A percentile compares a stretch with the other conserved stretches of the same genome.
These are phyloP conservation scores for Ctena decussata DNA, from an alignment of 2,888 invertebrate genomes.

Conservation along the genomic window DNA sequence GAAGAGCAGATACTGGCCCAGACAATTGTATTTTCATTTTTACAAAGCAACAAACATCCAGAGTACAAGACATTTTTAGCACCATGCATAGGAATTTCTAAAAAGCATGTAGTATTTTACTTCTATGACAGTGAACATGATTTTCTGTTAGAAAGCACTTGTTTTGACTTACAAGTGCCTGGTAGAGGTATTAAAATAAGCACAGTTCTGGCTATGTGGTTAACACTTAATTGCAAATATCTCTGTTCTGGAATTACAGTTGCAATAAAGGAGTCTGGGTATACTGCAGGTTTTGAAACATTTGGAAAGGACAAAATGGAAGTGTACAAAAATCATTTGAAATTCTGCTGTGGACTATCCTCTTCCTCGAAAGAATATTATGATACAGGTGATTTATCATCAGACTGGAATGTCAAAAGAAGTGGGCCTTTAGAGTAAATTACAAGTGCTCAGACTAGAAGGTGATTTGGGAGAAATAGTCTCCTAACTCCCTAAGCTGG, in stretches of 20 bases:
- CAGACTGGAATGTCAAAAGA: not conserved
- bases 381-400: not conserved
- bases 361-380: not conserved
- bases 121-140: constrained; percentile 19
- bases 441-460: too few species aligned
- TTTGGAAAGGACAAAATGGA: constrained; percentile 4
- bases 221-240: not conserved
- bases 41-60: not conserved
- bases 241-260: not conserved
- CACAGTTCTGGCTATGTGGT: not conserved
- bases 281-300: not conserved
- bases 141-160: constrained; percentile 15
- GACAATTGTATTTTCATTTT: not conserved
- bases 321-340: not conserved
- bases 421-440: constrained; percentile 1
- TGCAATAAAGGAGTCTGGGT: not conserved
- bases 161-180: not conserved
- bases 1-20: not conserved
- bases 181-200: not conserved
- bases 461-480: too few species aligned
- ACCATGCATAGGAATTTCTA: constrained; percentile 10
- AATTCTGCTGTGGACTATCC: not conserved
- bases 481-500: too few species aligned
- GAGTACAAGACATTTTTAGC: constrained; percentile 3
- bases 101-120: constrained; percentile 7